These are phyloP conservation scores for Epizoanthus stellaris DNA, from an alignment of 92 coral and sea anemone species.

Conservation along the genomic window DNA sequence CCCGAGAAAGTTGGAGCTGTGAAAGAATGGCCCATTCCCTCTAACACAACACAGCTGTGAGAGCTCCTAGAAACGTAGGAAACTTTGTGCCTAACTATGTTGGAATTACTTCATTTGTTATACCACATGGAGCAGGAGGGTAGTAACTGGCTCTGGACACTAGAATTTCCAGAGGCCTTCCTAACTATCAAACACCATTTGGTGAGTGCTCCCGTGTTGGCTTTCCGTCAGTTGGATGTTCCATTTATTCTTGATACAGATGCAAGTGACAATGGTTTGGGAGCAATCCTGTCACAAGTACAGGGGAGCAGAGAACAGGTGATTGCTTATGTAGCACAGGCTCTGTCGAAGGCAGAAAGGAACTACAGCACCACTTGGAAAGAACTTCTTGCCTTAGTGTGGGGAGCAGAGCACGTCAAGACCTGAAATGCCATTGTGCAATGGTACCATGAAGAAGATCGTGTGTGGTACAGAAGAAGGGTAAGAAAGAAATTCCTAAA, in stretches of 20 bases:
- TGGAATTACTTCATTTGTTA: constrained; percentile 3
- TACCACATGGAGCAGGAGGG: constrained; percentile 27
- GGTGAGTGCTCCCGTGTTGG: constrained; percentile 25
- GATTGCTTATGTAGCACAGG: too few relatives aligned
- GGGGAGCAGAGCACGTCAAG: constrained; percentile 27
- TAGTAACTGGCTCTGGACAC: constrained; percentile 20
- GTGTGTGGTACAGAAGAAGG: too few relatives aligned
- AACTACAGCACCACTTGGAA: constrained; percentile 29
- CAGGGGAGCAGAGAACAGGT: too few relatives aligned
- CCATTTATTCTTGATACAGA: constrained; percentile 48
- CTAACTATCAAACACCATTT: too few relatives aligned
- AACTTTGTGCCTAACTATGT: constrained; percentile 41
- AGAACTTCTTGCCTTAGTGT: constrained; percentile 20
- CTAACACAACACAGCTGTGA: constrained; percentile 11
- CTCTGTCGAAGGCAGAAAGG: constrained; percentile 10
- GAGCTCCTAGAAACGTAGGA: constrained; percentile 23
- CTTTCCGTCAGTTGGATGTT: constrained; percentile 6
- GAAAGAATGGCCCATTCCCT: constrained; percentile 26
- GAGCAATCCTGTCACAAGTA: constrained; percentile 27
- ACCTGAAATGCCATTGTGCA: too few relatives aligned
- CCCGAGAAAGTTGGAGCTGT: constrained; percentile 44
- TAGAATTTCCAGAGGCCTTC: constrained; percentile 21
- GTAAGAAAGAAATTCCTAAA: too few relatives aligned
- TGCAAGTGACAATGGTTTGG: constrained; percentile 36
- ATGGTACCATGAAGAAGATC: too few relatives aligned